Conservation (phyloP, 2,888 invertebrate species). For the Hypercompe scribonia region DNA sequence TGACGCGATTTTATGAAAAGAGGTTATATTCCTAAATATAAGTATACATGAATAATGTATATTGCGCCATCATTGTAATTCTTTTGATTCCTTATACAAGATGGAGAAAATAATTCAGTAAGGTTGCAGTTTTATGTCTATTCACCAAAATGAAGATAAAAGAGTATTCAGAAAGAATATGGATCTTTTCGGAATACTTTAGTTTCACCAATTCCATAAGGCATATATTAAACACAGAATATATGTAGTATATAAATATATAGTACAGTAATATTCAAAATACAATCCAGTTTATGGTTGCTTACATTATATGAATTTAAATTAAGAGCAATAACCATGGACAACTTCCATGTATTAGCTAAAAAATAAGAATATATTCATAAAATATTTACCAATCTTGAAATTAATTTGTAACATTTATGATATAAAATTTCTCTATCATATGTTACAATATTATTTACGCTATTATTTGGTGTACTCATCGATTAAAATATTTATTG, state of each 20-base stretch:
- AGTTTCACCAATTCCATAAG: neutral
- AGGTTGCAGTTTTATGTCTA: neutral
- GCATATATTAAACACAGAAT: neutral
- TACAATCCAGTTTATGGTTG: neutral
- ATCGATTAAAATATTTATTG: constrained; percentile 49
- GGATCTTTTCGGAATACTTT: neutral
- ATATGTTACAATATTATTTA: constrained; percentile 44
- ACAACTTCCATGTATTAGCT: neutral
- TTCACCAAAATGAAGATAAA: neutral
- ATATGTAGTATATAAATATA: neutral
- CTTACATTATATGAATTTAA: neutral
- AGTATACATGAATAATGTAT: too few relatives aligned
- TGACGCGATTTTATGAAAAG: too few relatives aligned
- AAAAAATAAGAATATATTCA: neutral
- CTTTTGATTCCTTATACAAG: neutral
- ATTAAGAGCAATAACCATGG: neutral
- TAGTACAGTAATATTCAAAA: neutral
- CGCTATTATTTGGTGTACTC: constrained; percentile 51
- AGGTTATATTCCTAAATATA: neutral
- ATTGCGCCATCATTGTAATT: neutral
- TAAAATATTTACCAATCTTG: constrained; percentile 8
- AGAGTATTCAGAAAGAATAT: neutral
- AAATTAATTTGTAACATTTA: constrained; percentile 43
- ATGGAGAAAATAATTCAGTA: neutral
- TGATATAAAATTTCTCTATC: constrained; percentile 49